These are phyloP conservation scores for Andrena fulva DNA, from an alignment of 2,888 invertebrate genomes.

Conservation along the genomic window DNA sequence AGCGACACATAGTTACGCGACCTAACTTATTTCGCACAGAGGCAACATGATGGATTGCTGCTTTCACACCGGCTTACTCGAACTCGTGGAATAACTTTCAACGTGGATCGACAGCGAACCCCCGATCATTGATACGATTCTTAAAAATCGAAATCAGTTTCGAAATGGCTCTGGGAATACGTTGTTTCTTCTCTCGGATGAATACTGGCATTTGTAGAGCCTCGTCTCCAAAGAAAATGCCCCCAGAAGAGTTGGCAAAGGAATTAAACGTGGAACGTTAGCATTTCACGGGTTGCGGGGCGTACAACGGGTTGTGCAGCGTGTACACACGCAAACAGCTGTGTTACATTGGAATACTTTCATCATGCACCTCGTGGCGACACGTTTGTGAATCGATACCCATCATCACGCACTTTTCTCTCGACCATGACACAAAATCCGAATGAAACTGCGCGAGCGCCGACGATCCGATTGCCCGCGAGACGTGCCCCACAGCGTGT, in stretches of 20 bases:
- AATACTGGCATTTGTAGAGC: no score
- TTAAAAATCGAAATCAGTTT: no score
- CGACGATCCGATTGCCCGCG: neutral
- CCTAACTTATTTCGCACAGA: neutral
- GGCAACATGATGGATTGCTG: conserved; percentile 12
- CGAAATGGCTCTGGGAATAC: no score
- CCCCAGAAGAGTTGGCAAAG: no score
- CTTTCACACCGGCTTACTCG: neutral
- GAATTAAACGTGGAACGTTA: neutral
- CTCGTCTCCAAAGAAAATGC: no score
- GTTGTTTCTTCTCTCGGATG: no score
- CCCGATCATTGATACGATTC: neutral
- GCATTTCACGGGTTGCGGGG: neutral
- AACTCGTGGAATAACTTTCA: conserved; percentile 7
- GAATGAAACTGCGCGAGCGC: conserved; percentile 3
- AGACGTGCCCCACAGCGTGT: neutral
- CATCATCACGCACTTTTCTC: conserved; percentile 55
- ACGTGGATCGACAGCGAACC: neutral
- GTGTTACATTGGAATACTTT: neutral
- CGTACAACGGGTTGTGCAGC: neutral
- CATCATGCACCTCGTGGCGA: neutral
- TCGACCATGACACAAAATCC: conserved; percentile 54
- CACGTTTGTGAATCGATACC: conserved; percentile 58
- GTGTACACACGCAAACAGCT: neutral
- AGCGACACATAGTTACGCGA: neutral